phyloP scores from a whole-genome alignment of 2,888 invertebrate genomes.

The Branchellion lobata region DNA sequence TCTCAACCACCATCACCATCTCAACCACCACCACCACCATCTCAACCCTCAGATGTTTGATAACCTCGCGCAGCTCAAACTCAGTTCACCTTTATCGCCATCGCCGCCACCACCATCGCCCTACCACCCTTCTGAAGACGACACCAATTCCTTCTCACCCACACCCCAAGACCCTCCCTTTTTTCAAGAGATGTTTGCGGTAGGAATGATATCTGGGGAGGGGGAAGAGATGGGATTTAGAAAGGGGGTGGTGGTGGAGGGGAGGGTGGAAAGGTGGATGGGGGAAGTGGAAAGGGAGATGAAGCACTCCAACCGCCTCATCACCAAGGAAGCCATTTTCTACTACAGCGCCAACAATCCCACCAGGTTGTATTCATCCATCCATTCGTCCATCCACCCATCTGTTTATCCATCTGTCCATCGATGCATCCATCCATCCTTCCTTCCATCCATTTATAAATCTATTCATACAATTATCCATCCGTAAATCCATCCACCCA shows the following conservation, averaged over 20 bases:
- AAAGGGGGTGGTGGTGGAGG: conserved; percentile 72
- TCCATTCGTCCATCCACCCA: not conserved
- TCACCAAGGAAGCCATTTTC: conserved; percentile 83
- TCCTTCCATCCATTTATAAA: too few species aligned
- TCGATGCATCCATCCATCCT: too few species aligned
- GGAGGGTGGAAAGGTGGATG: conserved; percentile 90
- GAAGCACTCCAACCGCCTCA: conserved; percentile 77
- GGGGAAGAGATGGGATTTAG: conserved; percentile 82
- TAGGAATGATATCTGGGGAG: conserved; percentile 83
- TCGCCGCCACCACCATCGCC: not conserved
- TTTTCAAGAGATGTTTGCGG: conserved; percentile 63
- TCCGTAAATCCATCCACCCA: not conserved
- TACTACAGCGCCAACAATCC: conserved; percentile 77
- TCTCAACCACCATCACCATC: too few species aligned
- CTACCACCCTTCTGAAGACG: too few species aligned
- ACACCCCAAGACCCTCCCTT: not conserved
- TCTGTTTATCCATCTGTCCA: too few species aligned
- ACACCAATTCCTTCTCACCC: not conserved
- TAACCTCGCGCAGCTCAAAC: conserved; percentile 76
- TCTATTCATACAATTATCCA: too few species aligned
- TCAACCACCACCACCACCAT: too few species aligned
- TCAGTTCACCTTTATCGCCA: conserved; percentile 71
- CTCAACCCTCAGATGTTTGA: conserved; percentile 95
- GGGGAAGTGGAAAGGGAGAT: conserved; percentile 79
- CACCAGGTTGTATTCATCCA: conserved; percentile 65